phyloP scores from a whole-genome alignment of 2,888 invertebrate species.

The Meiosimyza decipiens region DNA sequence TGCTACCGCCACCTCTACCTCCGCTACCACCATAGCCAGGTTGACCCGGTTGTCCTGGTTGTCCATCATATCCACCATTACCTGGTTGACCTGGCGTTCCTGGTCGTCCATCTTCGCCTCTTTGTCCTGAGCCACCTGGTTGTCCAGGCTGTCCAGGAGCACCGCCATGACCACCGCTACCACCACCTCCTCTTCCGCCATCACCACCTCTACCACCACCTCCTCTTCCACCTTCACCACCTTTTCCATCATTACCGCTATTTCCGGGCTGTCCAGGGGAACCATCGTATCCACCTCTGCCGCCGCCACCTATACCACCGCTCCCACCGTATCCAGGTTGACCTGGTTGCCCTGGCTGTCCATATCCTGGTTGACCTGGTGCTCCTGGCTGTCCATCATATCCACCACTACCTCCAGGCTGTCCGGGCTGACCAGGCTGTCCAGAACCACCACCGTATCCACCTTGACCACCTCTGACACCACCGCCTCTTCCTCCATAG shows the following conservation, averaged over 20 bases:
- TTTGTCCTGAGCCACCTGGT: not conserved
- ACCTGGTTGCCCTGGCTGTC: not conserved
- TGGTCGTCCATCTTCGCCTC: not conserved
- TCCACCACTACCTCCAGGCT: not conserved
- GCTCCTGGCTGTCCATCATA: no score
- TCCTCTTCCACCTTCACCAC: not conserved
- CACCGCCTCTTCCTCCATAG: not conserved
- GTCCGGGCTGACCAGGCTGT: slow-evolving; percentile 13
- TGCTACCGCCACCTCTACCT: not conserved
- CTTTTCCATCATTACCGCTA: no score
- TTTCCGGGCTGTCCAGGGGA: not conserved
- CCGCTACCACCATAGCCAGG: not conserved
- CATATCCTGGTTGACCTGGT: not conserved
- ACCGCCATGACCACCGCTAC: not conserved
- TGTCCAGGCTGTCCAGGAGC: slow-evolving; percentile 10
- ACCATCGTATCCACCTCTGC: not conserved
- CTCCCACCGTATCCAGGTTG: not conserved
- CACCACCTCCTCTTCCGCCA: not conserved
- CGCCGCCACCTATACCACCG: not conserved
- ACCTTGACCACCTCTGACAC: not conserved
- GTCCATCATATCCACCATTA: not conserved
- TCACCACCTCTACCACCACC: not conserved
- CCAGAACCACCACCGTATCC: not conserved
- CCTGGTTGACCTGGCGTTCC: not conserved
- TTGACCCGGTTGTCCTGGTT: not conserved